A percentile compares a stretch with the other conserved stretches of the same genome.
These are phyloP conservation scores for Numenius phaeopus DNA, from an alignment of 2,797 vertebrate genomes.

Conservation along the genomic window DNA sequence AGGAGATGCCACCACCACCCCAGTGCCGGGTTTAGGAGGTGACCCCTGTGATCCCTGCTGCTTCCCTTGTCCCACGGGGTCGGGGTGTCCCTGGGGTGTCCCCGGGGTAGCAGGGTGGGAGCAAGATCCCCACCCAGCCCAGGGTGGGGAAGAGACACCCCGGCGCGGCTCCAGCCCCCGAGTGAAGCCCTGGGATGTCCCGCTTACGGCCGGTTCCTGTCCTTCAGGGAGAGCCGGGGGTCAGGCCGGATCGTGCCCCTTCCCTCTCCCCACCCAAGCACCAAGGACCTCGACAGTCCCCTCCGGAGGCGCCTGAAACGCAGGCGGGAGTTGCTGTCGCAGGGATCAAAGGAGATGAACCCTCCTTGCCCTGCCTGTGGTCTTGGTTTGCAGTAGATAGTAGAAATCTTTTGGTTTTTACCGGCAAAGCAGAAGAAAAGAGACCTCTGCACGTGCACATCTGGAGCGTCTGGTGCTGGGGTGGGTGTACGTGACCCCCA, in stretches of 20 bases:
- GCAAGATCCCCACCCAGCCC: accelerated
- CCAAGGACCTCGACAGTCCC: accelerated
- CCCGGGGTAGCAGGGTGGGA: neutral
- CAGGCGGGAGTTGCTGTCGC: neutral
- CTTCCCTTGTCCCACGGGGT: neutral
- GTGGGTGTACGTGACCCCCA: neutral
- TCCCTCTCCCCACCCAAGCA: neutral
- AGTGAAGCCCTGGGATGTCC: neutral
- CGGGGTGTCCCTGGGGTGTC: neutral
- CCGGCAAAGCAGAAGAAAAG: neutral
- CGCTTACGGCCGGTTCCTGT: accelerated
- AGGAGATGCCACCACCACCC: neutral
- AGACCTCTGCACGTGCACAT: accelerated
- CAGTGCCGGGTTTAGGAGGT: accelerated
- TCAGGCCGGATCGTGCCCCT: accelerated
- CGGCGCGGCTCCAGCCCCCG: neutral
- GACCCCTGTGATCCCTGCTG: neutral
- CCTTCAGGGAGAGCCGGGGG: neutral
- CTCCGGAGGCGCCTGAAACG: accelerated
- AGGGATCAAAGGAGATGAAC: neutral
- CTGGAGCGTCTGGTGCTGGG: neutral
- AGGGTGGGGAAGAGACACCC: neutral
- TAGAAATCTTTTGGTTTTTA: neutral
- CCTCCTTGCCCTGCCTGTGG: neutral
- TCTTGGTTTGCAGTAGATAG: neutral